These are phyloP conservation scores for Pontoporia blainvillei DNA, from an alignment of 2,113 vertebrate genomes.

Conservation along the genomic window DNA sequence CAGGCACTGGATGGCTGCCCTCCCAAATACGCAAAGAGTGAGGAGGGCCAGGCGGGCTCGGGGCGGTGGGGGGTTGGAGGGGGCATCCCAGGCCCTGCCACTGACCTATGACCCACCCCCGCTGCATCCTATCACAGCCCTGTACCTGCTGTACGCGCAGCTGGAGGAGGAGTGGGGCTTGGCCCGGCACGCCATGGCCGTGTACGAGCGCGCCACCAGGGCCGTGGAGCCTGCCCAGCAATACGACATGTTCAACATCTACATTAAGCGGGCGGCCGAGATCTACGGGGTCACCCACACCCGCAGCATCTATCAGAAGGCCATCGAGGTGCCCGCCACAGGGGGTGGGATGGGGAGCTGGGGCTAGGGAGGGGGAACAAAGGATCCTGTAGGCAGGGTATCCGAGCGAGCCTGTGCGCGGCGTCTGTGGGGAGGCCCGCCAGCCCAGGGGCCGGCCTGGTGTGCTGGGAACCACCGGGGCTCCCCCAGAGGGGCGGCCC, in stretches of 20 bases:
- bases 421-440: no score
- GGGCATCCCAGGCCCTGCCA: fast-evolving
- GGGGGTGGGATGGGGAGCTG: background rate
- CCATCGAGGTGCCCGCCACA: slow-evolving; percentile 85
- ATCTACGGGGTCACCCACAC: slow-evolving; percentile 96
- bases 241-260: slow-evolving; percentile 96
- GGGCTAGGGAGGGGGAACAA: fast-evolving
- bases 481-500: background rate
- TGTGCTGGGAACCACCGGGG: background rate
- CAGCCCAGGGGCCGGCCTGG: background rate
- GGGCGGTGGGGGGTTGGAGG: fast-evolving
- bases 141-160: slow-evolving; percentile 92
- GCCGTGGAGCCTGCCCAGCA: slow-evolving; percentile 88
- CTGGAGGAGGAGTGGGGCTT: slow-evolving; percentile 93
- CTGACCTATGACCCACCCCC: background rate
- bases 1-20: slow-evolving; percentile 94
- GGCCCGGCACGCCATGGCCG: slow-evolving; percentile 93
- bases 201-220: slow-evolving; percentile 91
- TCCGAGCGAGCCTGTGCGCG: fast-evolving
- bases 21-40: slow-evolving; percentile 93
- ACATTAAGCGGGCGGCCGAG: slow-evolving; percentile 93
- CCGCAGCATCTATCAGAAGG: slow-evolving; percentile 92
- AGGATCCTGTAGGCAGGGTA: background rate
- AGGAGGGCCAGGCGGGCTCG: background rate
- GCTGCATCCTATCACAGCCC: slow-evolving; percentile 71